Evolutionary conservation across 2,888 invertebrate species (phyloP).

Genomic region (Trissonchulus latispiculum): DNA sequence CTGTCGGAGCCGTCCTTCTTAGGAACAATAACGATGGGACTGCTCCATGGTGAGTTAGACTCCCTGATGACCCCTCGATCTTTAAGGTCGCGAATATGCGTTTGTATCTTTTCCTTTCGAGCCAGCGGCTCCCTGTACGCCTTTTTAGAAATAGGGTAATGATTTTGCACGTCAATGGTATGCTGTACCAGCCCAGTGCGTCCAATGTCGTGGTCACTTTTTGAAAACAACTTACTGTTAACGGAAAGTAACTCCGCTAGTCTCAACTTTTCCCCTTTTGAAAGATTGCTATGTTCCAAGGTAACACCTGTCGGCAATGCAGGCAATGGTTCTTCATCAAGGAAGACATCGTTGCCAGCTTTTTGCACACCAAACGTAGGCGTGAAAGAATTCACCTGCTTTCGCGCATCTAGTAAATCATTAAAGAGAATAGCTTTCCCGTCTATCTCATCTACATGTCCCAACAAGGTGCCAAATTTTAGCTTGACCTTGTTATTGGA

Average conservation of each 20-base stretch:
- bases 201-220: neutral
- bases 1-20: conserved; percentile 35
- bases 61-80: conserved; percentile 24
- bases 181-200: neutral
- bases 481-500: neutral
- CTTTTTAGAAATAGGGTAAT: neutral
- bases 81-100: neutral
- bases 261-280: neutral
- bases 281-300: neutral
- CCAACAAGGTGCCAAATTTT: neutral
- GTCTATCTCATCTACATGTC: neutral
- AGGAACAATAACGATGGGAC: conserved; percentile 39
- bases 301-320: neutral
- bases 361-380: neutral
- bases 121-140: neutral
- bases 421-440: neutral
- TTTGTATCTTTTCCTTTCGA: neutral
- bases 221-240: neutral
- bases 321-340: too few species aligned
- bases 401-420: neutral
- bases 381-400: neutral
- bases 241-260: neutral
- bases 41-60: conserved; percentile 38
- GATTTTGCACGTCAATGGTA: neutral
- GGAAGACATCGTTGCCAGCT: too few species aligned